Conservation (phyloP, 2,113 vertebrate genomes). For the Bombycilla garrulus region DNA sequence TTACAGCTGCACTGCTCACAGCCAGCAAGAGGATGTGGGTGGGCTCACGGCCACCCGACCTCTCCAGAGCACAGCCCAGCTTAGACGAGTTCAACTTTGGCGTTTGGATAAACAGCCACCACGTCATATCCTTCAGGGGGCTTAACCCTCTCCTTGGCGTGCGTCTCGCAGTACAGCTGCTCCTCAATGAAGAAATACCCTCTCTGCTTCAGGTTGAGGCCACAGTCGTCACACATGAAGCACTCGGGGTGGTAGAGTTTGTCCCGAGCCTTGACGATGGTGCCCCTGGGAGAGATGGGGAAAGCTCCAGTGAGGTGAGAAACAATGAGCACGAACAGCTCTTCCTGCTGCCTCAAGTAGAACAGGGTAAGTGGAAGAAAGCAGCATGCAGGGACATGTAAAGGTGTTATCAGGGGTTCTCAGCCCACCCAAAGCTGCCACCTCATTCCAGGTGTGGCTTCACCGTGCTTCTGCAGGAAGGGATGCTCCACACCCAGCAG, state of each 20-base stretch:
- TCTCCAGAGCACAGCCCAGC: background rate
- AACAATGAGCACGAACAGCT: accelerated
- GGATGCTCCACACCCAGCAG: background rate
- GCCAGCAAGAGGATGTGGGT: conserved; percentile 23
- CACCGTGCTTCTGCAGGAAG: accelerated
- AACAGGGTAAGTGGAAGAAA: background rate
- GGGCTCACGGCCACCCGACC: background rate
- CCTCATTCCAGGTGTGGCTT: background rate
- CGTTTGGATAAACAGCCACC: conserved; percentile 97
- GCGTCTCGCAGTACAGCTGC: conserved; percentile 93
- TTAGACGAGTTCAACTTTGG: conserved; percentile 93
- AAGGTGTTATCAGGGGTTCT: background rate
- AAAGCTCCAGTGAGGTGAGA: background rate
- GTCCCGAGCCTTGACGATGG: conserved; percentile 95
- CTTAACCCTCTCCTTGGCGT: conserved; percentile 92
- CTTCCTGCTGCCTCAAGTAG: background rate
- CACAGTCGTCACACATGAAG: conserved; percentile 94
- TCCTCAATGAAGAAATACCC: conserved; percentile 98
- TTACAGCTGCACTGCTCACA: background rate
- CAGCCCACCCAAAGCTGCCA: background rate
- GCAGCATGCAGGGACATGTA: accelerated
- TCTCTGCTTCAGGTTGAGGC: conserved; percentile 90
- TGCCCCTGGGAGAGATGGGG: conserved; percentile 77
- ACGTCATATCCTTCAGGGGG: conserved; percentile 97
- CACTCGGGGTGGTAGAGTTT: conserved; percentile 97